Evolutionary conservation across 2,113 vertebrate species (phyloP).

Genomic region (Monarcha castaneiventris): DNA sequence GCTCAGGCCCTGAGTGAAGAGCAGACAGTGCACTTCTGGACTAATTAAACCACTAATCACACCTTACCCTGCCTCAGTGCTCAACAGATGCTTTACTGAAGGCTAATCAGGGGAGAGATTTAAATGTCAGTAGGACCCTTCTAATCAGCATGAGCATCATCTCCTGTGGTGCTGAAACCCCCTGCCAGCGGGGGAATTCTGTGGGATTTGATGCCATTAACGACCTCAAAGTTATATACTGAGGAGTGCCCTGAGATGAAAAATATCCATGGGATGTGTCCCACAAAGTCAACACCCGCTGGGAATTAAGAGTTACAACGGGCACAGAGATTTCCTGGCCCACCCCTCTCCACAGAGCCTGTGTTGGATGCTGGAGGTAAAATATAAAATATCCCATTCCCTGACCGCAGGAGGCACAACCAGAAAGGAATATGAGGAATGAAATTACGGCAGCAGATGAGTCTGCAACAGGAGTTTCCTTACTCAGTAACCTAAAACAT

Average conservation of each 20-base stretch:
- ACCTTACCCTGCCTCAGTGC: background rate
- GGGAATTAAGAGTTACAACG: background rate
- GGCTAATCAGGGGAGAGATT: background rate
- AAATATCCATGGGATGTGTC: background rate
- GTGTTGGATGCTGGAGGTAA: background rate
- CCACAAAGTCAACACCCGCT: background rate
- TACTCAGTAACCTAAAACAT: background rate
- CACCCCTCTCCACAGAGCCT: background rate
- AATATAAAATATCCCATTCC: background rate
- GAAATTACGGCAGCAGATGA: background rate
- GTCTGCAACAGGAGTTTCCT: background rate
- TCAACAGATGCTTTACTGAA: background rate
- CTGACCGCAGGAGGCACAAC: background rate
- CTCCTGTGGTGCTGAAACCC: background rate
- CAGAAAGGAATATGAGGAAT: background rate
- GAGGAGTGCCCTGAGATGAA: background rate
- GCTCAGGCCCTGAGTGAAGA: background rate
- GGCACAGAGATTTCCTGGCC: background rate
- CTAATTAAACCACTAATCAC: background rate
- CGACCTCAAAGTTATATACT: background rate
- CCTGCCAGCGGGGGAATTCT: background rate
- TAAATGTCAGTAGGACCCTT: background rate
- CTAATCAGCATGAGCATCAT: background rate
- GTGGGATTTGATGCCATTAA: background rate
- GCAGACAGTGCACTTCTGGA: background rate